Base-by-base conservation (phyloP, 1,140 invertebrate genomes). In the Pristionchus pacificus region DNA sequence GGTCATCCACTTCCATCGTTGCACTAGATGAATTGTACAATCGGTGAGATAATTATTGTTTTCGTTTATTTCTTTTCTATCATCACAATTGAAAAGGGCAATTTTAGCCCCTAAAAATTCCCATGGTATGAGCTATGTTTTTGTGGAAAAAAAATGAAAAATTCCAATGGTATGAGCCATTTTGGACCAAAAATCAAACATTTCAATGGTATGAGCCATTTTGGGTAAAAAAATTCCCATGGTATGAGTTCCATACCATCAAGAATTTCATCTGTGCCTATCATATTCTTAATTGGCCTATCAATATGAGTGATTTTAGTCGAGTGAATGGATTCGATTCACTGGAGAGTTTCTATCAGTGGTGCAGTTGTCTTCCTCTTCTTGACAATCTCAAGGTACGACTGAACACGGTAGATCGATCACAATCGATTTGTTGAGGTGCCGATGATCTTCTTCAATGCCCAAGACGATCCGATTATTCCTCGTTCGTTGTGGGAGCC, bases 11-110 rank as follows among this genome's bases (percentile, higher is more conserved):
- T 1, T 92, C 92, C 0, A 84, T 95, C 72, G 89, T 91, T 0
- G 91, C 93, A 82, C 84, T 95, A 19, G 93, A 95, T 84, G 92
- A 93, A 80, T 90, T 90, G 0, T 95, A 93, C 79, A 93, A 91
- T 15, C 88, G 89, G 38, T 49, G 6, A 49, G n/a, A n/a, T n/a
- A n/a, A n/a, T n/a, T n/a, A n/a, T 10, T 49, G 6, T 49, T 49
- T 19, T 10, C 19, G 19, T 49, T 19, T 49, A 49, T 49, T 49
- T 49, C 19, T 49, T 19, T 49, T 10, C 38, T 6, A 49, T 49
- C 38, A 49, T 49, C 38, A 49, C 19, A 49, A 10, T 49, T 19
- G 19, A 49, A 19, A 10, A 10, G 38, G 38, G n/a, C n/a, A n/a
- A n/a, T n/a, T n/a, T n/a, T n/a, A n/a, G n/a, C n/a, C n/a, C n/a